phyloP scores from a whole-genome alignment of 1,140 invertebrate genomes.

The Micrasema minimum region DNA sequence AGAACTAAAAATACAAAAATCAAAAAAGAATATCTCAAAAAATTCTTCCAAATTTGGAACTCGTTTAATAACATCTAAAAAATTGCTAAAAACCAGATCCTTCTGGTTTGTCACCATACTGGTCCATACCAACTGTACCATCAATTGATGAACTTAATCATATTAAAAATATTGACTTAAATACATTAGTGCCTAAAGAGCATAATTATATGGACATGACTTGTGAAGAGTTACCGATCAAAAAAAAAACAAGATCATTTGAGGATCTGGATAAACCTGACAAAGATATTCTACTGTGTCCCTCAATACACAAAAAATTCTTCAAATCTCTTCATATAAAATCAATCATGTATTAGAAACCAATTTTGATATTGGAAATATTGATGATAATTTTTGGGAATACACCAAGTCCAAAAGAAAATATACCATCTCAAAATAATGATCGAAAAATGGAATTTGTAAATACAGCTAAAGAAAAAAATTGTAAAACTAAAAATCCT shows the following conservation, averaged over 20 bases:
- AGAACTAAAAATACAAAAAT: conserved; percentile 59
- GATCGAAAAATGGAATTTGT: not conserved
- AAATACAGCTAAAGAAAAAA: not conserved
- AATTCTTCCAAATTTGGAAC: conserved; percentile 7
- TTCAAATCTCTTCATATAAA: not conserved
- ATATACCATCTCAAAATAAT: not conserved
- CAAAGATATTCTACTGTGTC: not conserved
- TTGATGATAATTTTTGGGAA: conserved; percentile 63
- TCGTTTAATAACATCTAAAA: not conserved
- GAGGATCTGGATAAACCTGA: not conserved
- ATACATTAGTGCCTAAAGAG: conserved; percentile 7
- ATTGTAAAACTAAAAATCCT: conserved; percentile 52
- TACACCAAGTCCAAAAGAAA: conserved; percentile 16
- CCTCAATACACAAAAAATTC: not conserved
- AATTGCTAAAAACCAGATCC: not conserved
- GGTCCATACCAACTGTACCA: conserved; percentile 12
- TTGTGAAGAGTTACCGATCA: not conserved
- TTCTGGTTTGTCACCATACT: conserved; percentile 13
- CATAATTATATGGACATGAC: not conserved
- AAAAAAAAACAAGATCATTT: not conserved
- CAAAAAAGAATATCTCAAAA: conserved; percentile 35
- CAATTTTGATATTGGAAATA: conserved; percentile 52
- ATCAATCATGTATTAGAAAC: not conserved
- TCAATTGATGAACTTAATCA: conserved; percentile 13
- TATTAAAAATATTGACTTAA: conserved; percentile 25